Percentiles rank a stretch among this genome's conserved stretches.
These are phyloP conservation scores for Heliconius eleuchia DNA, from an alignment of 1,140 invertebrate species.

Conservation along the genomic window DNA sequence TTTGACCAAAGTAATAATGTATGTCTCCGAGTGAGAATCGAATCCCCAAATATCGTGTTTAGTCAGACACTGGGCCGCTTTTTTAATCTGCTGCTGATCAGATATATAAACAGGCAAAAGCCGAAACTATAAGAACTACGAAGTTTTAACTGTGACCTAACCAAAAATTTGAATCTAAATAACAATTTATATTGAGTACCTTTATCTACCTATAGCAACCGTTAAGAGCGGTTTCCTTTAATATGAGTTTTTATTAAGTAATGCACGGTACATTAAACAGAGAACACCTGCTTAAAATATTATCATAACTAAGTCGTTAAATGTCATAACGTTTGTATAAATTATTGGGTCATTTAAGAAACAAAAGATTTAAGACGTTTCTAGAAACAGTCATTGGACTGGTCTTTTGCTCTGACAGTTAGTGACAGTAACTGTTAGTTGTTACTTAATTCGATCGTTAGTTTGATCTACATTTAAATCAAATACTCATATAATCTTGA, in stretches of 20 bases:
- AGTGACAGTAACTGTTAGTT: background rate
- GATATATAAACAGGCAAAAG: too few species aligned
- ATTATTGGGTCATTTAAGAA: background rate
- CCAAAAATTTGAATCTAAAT: too few species aligned
- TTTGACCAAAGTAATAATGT: too few species aligned
- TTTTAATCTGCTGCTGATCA: too few species aligned
- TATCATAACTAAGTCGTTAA: background rate
- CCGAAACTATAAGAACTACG: too few species aligned
- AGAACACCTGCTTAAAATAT: background rate
- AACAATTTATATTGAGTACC: too few species aligned
- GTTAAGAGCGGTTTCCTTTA: background rate
- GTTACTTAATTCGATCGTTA: background rate
- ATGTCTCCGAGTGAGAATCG: too few species aligned
- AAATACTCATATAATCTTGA: background rate
- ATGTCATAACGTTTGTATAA: constrained; percentile 3
- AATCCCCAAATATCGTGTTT: too few species aligned
- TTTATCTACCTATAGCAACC: too few species aligned
- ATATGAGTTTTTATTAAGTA: background rate
- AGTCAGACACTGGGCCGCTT: too few species aligned
- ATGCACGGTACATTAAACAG: background rate
- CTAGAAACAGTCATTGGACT: background rate
- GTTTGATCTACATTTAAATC: background rate
- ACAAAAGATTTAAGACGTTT: background rate
- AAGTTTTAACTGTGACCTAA: too few species aligned
- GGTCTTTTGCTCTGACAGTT: background rate